phyloP scores from a whole-genome alignment of 2,113 vertebrate genomes.

The Antechinus stuartii region DNA sequence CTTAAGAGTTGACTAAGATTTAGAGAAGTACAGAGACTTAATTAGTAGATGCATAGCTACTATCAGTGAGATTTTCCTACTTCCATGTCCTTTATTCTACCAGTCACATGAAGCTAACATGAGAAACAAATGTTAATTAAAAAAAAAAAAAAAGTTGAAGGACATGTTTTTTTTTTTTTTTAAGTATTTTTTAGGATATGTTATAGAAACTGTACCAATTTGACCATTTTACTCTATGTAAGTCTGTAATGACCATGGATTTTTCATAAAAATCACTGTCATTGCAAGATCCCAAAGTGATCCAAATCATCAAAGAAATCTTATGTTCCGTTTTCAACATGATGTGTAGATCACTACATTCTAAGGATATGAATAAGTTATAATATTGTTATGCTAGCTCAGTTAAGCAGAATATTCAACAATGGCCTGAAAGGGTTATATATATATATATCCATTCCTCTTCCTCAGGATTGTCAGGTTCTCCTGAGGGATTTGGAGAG shows the following conservation, averaged over 20 bases:
- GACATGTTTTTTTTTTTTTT: no score
- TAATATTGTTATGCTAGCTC: conserved; percentile 22
- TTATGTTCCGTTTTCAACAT: not conserved
- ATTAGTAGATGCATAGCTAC: not conserved
- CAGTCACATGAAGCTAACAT: not conserved
- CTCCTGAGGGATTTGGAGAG: not conserved
- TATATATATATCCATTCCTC: not conserved
- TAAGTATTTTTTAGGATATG: not conserved
- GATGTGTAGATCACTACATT: not conserved
- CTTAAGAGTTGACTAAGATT: no score
- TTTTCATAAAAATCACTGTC: not conserved
- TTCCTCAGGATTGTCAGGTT: not conserved
- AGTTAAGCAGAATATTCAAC: not conserved
- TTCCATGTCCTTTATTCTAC: not conserved
- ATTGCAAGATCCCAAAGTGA: conserved; percentile 6
- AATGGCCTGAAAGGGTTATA: not conserved
- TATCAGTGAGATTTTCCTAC: not conserved
- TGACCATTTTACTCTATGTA: conserved; percentile 6
- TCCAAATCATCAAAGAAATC: conserved; percentile 53
- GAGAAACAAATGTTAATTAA: not conserved
- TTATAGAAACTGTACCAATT: not conserved
- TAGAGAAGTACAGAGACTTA: no score
- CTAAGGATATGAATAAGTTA: not conserved
- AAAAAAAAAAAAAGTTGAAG: not conserved
- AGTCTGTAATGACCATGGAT: not conserved